These are phyloP conservation scores for Hybognathus amarus DNA, from an alignment of 2,797 vertebrate genomes.

Conservation along the genomic window DNA sequence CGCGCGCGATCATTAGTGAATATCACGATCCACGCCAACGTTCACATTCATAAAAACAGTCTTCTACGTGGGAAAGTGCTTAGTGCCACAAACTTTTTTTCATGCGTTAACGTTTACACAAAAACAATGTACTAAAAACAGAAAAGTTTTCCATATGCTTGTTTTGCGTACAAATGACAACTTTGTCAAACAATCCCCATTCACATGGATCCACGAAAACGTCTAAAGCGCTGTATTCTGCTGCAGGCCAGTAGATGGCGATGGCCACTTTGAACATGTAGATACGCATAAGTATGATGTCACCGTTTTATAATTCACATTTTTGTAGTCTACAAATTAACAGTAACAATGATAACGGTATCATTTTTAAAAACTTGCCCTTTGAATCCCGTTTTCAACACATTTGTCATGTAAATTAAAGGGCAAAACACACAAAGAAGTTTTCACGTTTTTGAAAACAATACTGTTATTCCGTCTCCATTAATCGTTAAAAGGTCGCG, in stretches of 20 bases:
- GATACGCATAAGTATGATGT: not conserved
- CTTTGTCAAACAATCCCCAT: not conserved
- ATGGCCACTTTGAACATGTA: not conserved
- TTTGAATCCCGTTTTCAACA: too few species aligned
- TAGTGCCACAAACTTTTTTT: too few species aligned
- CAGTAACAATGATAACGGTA: not conserved
- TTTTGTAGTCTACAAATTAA: not conserved
- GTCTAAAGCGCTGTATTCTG: not conserved
- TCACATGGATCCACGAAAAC: not conserved
- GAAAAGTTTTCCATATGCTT: not conserved
- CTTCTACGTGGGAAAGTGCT: too few species aligned
- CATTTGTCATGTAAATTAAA: not conserved
- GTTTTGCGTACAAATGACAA: not conserved
- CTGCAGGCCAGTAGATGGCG: not conserved
- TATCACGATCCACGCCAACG: too few species aligned
- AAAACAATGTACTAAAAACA: not conserved
- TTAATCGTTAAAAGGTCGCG: too few species aligned
- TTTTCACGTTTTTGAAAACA: not conserved
- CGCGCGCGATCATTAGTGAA: too few species aligned
- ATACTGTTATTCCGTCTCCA: not conserved
- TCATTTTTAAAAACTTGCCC: not conserved
- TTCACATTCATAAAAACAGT: too few species aligned
- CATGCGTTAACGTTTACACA: not conserved
- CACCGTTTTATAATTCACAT: not conserved
- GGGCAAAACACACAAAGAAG: not conserved